Percentiles rank a stretch among this genome's conserved stretches.
These are phyloP conservation scores for Brachypalpus laphriformis DNA, from an alignment of 2,888 invertebrate genomes.

Conservation along the genomic window DNA sequence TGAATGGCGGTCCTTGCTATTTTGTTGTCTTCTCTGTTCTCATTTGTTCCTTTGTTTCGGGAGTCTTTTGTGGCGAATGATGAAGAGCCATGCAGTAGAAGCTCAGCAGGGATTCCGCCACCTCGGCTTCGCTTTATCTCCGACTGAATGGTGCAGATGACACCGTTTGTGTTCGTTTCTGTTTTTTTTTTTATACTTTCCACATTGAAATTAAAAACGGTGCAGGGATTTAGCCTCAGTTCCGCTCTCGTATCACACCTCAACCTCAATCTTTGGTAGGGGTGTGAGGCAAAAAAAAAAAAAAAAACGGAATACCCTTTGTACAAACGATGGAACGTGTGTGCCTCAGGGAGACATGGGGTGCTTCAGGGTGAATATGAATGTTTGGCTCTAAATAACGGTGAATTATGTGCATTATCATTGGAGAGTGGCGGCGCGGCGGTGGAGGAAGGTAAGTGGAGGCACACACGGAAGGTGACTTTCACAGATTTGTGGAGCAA, in stretches of 20 bases:
- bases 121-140: not conserved
- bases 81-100: conserved; percentile 29
- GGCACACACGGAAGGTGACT: conserved; percentile 63
- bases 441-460: conserved; percentile 39
- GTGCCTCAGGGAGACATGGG: conserved; percentile 6
- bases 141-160: conserved; percentile 45
- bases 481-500: conserved; percentile 55
- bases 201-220: conserved; percentile 49
- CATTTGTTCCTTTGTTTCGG: conserved; percentile 59
- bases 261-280: conserved; percentile 33
- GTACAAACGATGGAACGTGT: conserved; percentile 19
- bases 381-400: conserved; percentile 63
- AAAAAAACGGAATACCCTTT: conserved; percentile 3
- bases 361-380: conserved; percentile 49
- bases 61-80: conserved; percentile 46
- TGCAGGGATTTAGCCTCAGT: conserved; percentile 42
- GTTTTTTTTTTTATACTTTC: conserved; percentile 18
- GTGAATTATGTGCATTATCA: conserved; percentile 66
- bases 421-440: not conserved
- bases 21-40: conserved; percentile 42
- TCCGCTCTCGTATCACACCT: conserved; percentile 43
- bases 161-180: conserved; percentile 42
- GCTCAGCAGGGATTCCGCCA: not conserved
- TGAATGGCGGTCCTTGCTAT: conserved; percentile 41
- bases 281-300: not conserved